These are phyloP conservation scores for Penaeus indicus DNA, from an alignment of 1,140 invertebrate genomes.

Conservation along the genomic window DNA sequence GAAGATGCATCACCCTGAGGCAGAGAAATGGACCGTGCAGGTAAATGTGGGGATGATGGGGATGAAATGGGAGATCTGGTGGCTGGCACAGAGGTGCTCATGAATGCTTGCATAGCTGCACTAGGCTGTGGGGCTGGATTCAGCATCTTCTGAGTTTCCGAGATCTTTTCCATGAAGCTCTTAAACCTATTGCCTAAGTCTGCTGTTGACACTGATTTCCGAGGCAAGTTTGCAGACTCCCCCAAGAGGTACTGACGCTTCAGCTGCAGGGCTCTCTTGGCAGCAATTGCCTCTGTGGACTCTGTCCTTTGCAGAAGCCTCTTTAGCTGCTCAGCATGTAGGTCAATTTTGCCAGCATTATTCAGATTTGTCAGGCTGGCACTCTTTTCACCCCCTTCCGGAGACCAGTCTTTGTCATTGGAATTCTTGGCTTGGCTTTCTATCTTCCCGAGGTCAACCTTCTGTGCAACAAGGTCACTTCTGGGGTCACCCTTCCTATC, in stretches of 20 bases:
- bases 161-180: slow-evolving; percentile 86
- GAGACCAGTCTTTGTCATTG: slow-evolving; percentile 20
- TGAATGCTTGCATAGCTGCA: slow-evolving; percentile 81
- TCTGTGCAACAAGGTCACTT: slow-evolving; percentile 28
- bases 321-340: slow-evolving; percentile 54
- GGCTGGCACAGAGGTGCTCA: slow-evolving; percentile 49
- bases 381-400: slow-evolving; percentile 56
- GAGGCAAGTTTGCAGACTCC: slow-evolving; percentile 45
- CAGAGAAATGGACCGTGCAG: slow-evolving; percentile 37
- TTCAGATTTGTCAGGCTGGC: slow-evolving; percentile 63
- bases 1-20: slow-evolving; percentile 47
- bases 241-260: slow-evolving; percentile 85
- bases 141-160: slow-evolving; percentile 88
- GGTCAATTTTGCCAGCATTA: slow-evolving; percentile 43
- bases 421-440: slow-evolving; percentile 17
- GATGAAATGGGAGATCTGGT: slow-evolving; percentile 42
- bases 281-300: slow-evolving; percentile 87
- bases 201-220: slow-evolving; percentile 87
- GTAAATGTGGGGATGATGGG: slow-evolving; percentile 50
- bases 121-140: slow-evolving; percentile 84
- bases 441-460: slow-evolving; percentile 13
- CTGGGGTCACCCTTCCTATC: slow-evolving; percentile 32
- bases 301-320: slow-evolving; percentile 81
- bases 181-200: slow-evolving; percentile 86
- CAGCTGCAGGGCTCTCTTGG: slow-evolving; percentile 85